These are phyloP conservation scores for Troides helena DNA, from an alignment of 2,888 invertebrate species.

Conservation along the genomic window DNA sequence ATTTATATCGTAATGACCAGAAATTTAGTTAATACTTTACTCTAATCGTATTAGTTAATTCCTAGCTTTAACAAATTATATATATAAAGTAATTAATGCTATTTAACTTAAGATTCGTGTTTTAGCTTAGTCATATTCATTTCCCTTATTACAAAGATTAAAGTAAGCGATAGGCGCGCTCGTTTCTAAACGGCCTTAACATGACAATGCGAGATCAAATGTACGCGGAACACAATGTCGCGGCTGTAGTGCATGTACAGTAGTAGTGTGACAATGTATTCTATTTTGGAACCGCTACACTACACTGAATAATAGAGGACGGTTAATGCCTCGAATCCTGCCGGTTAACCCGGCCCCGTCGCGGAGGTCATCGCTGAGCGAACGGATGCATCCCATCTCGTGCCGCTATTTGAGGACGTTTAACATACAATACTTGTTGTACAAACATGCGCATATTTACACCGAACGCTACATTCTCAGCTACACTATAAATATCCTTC, in stretches of 20 bases:
- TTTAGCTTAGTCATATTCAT: background rate
- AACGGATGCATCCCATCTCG: conserved; percentile 65
- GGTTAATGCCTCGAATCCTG: conserved; percentile 55
- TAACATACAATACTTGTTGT: conserved; percentile 63
- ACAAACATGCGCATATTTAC: conserved; percentile 70
- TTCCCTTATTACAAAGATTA: conserved; percentile 11
- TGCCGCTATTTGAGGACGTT: conserved; percentile 42
- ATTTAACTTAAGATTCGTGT: background rate
- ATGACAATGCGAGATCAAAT: conserved; percentile 21
- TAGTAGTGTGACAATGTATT: conserved; percentile 16
- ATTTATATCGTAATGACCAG: too few species aligned
- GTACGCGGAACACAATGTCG: conserved; percentile 8
- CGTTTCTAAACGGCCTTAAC: conserved; percentile 15
- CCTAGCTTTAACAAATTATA: too few species aligned
- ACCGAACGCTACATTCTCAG: conserved; percentile 41
- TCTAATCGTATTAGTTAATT: too few species aligned
- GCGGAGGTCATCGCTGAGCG: conserved; percentile 62
- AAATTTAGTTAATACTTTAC: too few species aligned
- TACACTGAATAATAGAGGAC: conserved; percentile 38
- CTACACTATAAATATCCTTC: conserved; percentile 40
- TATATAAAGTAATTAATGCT: too few species aligned
- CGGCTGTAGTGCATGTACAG: background rate
- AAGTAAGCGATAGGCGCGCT: conserved; percentile 15
- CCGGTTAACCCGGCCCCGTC: conserved; percentile 42
- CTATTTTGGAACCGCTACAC: conserved; percentile 39